These are phyloP conservation scores for Paedocypris sp. DNA, from an alignment of 2,113 vertebrate genomes.

Conservation along the genomic window DNA sequence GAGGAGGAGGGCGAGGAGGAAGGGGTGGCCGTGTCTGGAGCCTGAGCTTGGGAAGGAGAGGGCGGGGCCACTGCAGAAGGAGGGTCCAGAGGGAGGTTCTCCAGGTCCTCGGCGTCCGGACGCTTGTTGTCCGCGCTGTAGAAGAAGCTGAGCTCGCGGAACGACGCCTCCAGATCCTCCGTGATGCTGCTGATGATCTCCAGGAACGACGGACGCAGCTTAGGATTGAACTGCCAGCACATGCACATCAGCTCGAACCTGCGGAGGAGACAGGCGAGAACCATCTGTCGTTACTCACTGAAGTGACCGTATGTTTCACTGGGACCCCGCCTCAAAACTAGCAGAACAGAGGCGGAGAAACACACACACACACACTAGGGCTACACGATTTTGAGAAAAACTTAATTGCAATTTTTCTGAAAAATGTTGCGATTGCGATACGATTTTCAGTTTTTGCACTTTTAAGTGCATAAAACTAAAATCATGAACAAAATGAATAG, in stretches of 20 bases:
- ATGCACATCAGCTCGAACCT: conserved; percentile 96
- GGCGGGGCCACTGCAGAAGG: conserved; percentile 56
- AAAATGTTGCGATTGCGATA: no score
- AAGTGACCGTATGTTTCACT: no score
- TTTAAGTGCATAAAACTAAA: no score
- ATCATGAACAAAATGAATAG: no score
- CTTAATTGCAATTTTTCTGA: no score
- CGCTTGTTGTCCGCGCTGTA: conserved; percentile 98
- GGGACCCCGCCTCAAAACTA: no score
- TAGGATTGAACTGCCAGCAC: conserved; percentile 99
- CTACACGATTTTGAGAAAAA: no score
- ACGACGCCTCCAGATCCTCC: conserved; percentile 83
- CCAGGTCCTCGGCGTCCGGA: conserved; percentile 87
- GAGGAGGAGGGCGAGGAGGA: conserved; percentile 40
- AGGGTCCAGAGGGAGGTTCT: conserved; percentile 92
- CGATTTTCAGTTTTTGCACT: no score
- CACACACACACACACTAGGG: no score
- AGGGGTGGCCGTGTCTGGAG: conserved; percentile 39
- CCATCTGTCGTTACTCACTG: conserved; percentile 37
- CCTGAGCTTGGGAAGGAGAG: conserved; percentile 37
- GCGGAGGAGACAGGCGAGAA: background rate
- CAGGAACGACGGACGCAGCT: conserved; percentile 92
- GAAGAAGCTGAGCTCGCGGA: conserved; percentile 93
- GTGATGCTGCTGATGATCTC: conserved; percentile 95
- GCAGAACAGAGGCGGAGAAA: no score